Base-by-base conservation (phyloP, 2,797 vertebrate species). In the Hippopotamyrus pictus region DNA sequence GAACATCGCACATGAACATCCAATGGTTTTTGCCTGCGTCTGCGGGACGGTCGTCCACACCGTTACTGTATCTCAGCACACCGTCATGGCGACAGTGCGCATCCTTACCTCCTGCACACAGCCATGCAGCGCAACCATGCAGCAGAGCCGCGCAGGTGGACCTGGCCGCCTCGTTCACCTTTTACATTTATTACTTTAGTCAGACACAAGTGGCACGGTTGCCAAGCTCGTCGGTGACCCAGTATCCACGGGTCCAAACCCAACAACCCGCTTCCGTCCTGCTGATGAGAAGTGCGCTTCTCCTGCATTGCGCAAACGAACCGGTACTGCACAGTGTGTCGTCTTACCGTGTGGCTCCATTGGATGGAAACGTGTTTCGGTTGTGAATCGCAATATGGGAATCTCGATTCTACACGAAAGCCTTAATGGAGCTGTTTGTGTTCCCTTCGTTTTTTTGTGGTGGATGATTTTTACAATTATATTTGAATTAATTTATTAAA, bases 401-500 rank as follows among this genome's bases (percentile, higher is more conserved):
- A 84, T 46, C 41, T 2, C 44, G 25, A 50, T 46, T 12, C 82
- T 46, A 8, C 73, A 79, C 3, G 82, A 25, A 46, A 25, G 22
- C 46, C 22, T 25, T 50, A 9, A 11, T 84, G 82, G 41, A 84
- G 44, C 44, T 46, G 41, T 50, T 8, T 50, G 19, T 50, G n/a
- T 50, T 44, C 37, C 73, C 37, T 41, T 41, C 2, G 6, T 44
- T 41, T 19, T 19, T 69, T 79, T 50, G 44, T 11, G 3, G 8
- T 50, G 46, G 46, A 44, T 41, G 82, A 84, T 82, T 82, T 82
- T 82, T 82, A n/a, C 44, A 22, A 2, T 50, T 11, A 50, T 44
- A 84, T 50, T 50, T 84, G n/a, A 84, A 25, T 84, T 84, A 46
- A 84, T 50, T 84, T 84, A 84, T 46, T 84, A 46, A 46, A 82